Conservation (phyloP, 2,113 vertebrate genomes). For the Seriola quinqueradiata region DNA sequence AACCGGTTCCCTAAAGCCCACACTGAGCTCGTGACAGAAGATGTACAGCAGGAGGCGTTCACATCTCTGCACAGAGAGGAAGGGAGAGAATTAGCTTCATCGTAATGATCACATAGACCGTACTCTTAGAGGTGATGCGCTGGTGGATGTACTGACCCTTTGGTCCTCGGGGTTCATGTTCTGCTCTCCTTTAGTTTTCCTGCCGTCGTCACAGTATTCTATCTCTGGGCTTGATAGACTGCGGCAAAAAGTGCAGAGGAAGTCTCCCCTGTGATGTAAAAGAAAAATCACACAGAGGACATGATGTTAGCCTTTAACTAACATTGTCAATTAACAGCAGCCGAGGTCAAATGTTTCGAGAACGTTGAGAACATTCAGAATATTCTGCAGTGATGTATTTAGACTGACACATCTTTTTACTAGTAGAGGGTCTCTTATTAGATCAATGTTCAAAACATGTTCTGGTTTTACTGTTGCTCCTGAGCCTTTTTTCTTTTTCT, state of each 20-base stretch:
- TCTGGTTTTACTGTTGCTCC: neutral
- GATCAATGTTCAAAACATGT: neutral
- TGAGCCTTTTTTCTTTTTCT: neutral
- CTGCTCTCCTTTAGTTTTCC: constrained; percentile 87
- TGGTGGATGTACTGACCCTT: constrained; percentile 82
- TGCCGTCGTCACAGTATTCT: constrained; percentile 96
- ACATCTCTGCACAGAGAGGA: constrained; percentile 89
- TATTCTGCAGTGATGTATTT: neutral
- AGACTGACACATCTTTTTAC: too few relatives aligned
- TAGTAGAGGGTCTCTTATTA: neutral
- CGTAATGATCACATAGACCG: neutral
- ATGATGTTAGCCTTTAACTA: neutral
- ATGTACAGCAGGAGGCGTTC: constrained; percentile 96
- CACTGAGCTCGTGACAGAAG: constrained; percentile 97
- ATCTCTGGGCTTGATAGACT: constrained; percentile 93
- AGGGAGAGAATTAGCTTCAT: constrained; percentile 25
- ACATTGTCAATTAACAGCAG: neutral
- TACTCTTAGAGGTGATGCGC: neutral
- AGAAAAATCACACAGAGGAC: constrained; percentile 9
- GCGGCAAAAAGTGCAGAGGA: constrained; percentile 98
- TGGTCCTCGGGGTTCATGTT: constrained; percentile 92
- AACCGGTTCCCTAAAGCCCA: constrained; percentile 97
- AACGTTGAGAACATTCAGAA: constrained; percentile 1
- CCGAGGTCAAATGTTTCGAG: neutral
- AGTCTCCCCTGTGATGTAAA: constrained; percentile 89